These are phyloP conservation scores for Nycticorax nycticorax DNA, from an alignment of 2,113 vertebrate genomes.

Conservation along the genomic window DNA sequence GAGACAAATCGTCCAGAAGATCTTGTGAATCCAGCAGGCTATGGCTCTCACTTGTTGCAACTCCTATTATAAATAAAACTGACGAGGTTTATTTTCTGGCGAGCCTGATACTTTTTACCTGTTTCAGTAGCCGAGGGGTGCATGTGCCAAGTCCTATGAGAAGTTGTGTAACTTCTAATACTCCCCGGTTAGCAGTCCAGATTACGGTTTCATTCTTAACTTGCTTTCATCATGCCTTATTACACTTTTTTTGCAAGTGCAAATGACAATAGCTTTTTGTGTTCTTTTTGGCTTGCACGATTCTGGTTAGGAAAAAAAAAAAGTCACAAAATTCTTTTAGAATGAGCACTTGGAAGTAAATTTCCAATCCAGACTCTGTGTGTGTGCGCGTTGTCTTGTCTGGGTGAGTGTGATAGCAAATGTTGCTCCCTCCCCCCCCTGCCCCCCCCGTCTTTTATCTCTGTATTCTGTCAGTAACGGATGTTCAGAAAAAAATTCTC, in stretches of 20 bases:
- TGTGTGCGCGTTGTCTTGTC: background rate
- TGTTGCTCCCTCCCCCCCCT: background rate
- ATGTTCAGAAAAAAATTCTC: background rate
- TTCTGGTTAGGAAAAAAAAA: background rate
- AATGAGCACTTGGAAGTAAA: background rate
- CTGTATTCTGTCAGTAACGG: background rate
- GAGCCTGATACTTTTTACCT: background rate
- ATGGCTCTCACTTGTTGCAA: background rate
- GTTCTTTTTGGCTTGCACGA: slow-evolving; percentile 2
- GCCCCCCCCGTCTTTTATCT: background rate
- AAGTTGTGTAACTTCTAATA: background rate
- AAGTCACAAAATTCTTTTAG: slow-evolving; percentile 25
- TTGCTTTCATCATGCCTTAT: background rate
- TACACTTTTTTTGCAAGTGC: background rate
- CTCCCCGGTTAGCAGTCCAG: background rate
- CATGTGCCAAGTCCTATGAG: background rate
- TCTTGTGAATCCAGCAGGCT: background rate
- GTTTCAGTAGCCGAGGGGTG: background rate
- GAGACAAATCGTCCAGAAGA: background rate
- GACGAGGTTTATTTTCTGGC: background rate
- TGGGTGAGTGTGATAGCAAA: background rate
- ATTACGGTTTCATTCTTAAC: background rate
- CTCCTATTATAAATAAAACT: background rate
- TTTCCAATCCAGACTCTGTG: background rate
- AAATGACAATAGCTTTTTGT: slow-evolving; percentile 12